phyloP scores from a whole-genome alignment of 2,888 invertebrate species.

The Ectemnius lituratus region DNA sequence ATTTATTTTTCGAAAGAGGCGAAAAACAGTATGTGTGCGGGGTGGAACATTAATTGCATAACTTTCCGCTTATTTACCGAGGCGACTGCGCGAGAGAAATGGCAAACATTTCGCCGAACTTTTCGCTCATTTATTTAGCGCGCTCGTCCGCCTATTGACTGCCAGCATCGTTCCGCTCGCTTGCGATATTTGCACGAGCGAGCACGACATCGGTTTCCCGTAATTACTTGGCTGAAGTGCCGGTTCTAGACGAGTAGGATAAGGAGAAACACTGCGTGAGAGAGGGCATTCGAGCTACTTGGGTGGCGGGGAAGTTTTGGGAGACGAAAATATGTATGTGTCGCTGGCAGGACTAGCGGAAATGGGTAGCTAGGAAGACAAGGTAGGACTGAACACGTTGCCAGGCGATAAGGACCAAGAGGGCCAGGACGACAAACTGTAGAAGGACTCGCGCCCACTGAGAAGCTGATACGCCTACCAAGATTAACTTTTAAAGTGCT shows the following conservation, averaged over 20 bases:
- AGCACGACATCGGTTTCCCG: slow-evolving; percentile 24
- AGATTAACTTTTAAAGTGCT: slow-evolving; percentile 71
- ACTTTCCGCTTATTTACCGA: no score
- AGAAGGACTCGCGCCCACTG: slow-evolving; percentile 43
- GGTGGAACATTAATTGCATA: no score
- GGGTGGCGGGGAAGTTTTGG: slow-evolving; percentile 24
- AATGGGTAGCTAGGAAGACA: slow-evolving; percentile 17
- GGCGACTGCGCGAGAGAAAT: no score
- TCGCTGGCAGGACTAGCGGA: slow-evolving; percentile 27
- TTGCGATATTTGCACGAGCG: slow-evolving; percentile 15
- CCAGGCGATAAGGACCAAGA: slow-evolving; percentile 28
- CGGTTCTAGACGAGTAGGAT: slow-evolving; percentile 32
- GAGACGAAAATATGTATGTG: slow-evolving; percentile 33
- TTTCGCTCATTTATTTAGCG: not conserved
- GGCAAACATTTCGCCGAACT: not conserved
- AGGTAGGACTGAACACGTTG: not conserved
- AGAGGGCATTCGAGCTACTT: slow-evolving; percentile 37
- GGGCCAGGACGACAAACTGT: slow-evolving; percentile 42
- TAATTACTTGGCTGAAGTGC: slow-evolving; percentile 33
- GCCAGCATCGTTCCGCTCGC: no score
- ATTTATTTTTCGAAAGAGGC: no score
- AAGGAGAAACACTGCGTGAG: not conserved
- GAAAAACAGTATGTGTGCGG: not conserved
- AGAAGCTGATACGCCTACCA: slow-evolving; percentile 57
- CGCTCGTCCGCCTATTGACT: not conserved